Evolutionary conservation across 2,113 vertebrate species (phyloP).

Genomic region (Chiloscyllium plagiosum): DNA sequence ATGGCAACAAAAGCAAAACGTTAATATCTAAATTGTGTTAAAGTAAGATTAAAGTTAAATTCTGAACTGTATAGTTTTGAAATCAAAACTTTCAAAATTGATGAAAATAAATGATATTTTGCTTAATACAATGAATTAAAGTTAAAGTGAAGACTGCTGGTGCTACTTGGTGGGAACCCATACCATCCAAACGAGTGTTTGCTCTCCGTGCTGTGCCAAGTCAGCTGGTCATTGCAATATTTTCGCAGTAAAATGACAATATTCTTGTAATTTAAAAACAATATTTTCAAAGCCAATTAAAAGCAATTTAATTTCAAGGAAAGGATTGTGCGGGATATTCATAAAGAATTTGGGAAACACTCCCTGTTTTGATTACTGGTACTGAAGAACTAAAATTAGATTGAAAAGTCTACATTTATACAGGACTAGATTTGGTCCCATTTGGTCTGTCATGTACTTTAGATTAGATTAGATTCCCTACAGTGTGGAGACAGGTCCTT

Average conservation of each 20-base stretch:
- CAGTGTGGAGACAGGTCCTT: too few relatives aligned
- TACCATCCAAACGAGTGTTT: neutral
- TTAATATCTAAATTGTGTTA: neutral
- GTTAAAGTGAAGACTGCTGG: neutral
- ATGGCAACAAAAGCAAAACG: neutral
- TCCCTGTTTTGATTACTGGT: neutral
- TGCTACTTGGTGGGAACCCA: neutral
- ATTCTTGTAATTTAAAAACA: neutral
- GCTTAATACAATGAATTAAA: neutral
- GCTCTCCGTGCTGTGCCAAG: neutral
- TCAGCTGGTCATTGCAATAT: neutral
- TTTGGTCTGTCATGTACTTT: neutral
- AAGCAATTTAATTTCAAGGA: neutral
- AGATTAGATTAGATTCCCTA: neutral
- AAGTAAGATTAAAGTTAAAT: neutral
- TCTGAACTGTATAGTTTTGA: neutral
- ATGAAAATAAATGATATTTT: neutral
- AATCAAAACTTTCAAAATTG: neutral
- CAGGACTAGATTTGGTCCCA: neutral
- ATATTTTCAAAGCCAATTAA: neutral
- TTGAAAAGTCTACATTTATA: neutral
- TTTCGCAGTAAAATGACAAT: neutral
- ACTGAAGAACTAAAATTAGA: neutral
- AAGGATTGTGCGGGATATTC: neutral
- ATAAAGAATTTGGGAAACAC: neutral